phyloP scores from a whole-genome alignment of 1,140 invertebrate genomes.

The Drosophila tsacasi region DNA sequence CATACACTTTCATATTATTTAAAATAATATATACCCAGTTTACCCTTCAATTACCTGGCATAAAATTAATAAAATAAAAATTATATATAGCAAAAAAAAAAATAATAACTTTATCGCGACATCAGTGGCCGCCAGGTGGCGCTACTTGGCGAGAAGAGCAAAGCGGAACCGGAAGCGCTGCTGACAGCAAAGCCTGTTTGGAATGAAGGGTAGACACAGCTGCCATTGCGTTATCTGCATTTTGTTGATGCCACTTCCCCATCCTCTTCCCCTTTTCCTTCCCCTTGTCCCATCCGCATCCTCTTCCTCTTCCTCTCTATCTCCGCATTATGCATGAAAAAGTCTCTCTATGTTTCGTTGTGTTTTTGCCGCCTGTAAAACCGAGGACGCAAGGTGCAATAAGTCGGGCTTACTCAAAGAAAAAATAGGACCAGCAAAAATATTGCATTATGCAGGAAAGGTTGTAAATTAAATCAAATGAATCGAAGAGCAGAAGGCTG shows the following conservation, averaged over 20 bases:
- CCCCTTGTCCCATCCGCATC: not conserved
- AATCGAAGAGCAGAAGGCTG: not conserved
- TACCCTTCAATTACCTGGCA: not conserved
- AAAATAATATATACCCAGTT: not conserved
- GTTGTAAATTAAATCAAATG: not conserved
- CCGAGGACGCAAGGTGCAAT: slow-evolving; percentile 35
- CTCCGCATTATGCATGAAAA: slow-evolving; percentile 50
- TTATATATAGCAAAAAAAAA: not conserved
- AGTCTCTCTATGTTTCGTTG: slow-evolving; percentile 17
- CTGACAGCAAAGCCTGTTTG: slow-evolving; percentile 65
- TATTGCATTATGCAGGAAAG: not conserved
- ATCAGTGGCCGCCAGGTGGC: slow-evolving; percentile 64
- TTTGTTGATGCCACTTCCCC: slow-evolving; percentile 21
- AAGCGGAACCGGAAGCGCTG: slow-evolving; percentile 68
- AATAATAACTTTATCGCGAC: slow-evolving; percentile 60
- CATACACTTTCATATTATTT: not conserved
- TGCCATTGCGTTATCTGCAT: slow-evolving; percentile 62
- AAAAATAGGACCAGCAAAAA: not conserved
- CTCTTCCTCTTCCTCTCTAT: not conserved
- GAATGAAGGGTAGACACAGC: slow-evolving; percentile 34
- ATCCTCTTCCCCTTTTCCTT: not conserved
- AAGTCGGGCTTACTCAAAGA: slow-evolving; percentile 37
- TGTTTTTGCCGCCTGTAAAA: slow-evolving; percentile 2
- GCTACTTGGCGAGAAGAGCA: slow-evolving; percentile 44
- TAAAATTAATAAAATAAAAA: not conserved